Percentiles rank a stretch among this genome's conserved stretches.
These are phyloP conservation scores for Circaetus gallicus DNA, from an alignment of 2,113 vertebrate species.

Conservation along the genomic window DNA sequence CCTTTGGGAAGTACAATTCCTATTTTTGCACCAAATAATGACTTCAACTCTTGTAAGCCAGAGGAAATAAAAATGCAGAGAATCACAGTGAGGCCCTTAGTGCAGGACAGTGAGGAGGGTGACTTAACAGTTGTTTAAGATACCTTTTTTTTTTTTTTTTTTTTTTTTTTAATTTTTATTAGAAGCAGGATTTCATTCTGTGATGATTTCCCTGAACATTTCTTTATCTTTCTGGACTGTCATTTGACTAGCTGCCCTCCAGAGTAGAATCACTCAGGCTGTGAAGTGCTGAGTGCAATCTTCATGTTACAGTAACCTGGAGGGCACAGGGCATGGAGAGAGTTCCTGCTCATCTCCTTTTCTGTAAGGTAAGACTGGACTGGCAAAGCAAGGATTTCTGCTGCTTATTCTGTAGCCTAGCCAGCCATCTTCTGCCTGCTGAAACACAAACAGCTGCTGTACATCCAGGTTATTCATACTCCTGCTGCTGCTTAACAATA, in stretches of 20 bases:
- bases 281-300: not conserved
- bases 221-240: not conserved
- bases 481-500: not conserved
- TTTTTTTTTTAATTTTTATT: not conserved
- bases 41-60: not conserved
- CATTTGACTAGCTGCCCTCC: not conserved
- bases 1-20: not conserved
- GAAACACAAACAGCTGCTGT: constrained; percentile 2
- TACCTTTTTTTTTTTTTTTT: not conserved
- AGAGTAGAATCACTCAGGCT: not conserved
- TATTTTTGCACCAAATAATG: not conserved
- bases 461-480: not conserved
- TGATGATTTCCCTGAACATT: not conserved
- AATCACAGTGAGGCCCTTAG: not conserved
- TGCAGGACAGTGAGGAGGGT: not conserved
- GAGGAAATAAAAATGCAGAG: not conserved
- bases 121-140: not conserved
- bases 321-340: not conserved
- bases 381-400: not conserved
- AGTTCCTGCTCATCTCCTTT: not conserved
- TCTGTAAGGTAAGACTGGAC: not conserved
- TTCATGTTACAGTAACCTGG: not conserved
- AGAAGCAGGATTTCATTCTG: not conserved
- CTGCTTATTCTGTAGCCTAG: not conserved
- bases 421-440: constrained; percentile 1